Evolutionary conservation across 2,888 invertebrate genomes (phyloP).

Genomic region (Calameuta filiformis): DNA sequence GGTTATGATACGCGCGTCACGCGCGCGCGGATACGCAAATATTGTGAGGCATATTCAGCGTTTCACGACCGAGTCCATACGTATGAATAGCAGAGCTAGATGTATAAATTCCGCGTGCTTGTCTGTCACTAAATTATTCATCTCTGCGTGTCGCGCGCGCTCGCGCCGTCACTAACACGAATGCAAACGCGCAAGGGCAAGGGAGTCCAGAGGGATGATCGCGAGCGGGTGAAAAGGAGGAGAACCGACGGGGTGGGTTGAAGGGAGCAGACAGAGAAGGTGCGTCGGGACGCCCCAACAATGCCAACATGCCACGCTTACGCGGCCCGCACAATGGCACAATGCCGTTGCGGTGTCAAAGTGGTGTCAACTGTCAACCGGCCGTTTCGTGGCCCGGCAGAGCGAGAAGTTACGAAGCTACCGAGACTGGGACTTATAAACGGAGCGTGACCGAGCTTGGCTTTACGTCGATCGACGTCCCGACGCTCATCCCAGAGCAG

Average conservation of each 20-base stretch:
- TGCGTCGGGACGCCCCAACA: conserved; percentile 43
- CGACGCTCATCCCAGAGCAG: no score
- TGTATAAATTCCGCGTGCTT: conserved; percentile 27
- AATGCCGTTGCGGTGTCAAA: conserved; percentile 58
- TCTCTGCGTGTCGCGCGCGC: conserved; percentile 36
- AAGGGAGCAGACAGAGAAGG: conserved; percentile 13
- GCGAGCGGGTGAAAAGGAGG: conserved; percentile 14
- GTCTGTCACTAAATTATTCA: conserved; percentile 49
- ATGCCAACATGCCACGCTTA: conserved; percentile 57
- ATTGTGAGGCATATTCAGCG: background rate
- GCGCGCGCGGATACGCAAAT: background rate
- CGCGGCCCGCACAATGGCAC: conserved; percentile 57
- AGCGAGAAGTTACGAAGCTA: conserved; percentile 33
- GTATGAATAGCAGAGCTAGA: conserved; percentile 6
- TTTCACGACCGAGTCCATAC: background rate
- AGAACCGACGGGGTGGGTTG: conserved; percentile 5
- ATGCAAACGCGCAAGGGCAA: conserved; percentile 10
- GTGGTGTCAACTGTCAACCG: conserved; percentile 62
- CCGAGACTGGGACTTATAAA: background rate
- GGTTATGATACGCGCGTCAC: background rate
- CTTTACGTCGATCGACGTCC: no score
- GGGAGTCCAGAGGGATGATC: conserved; percentile 20
- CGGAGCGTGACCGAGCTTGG: conserved; percentile 1
- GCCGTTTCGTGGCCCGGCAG: conserved; percentile 38
- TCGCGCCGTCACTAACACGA: background rate